Percentiles rank a stretch among this genome's conserved stretches.
These are phyloP conservation scores for Charina bottae DNA, from an alignment of 2,113 vertebrate species.

Conservation along the genomic window DNA sequence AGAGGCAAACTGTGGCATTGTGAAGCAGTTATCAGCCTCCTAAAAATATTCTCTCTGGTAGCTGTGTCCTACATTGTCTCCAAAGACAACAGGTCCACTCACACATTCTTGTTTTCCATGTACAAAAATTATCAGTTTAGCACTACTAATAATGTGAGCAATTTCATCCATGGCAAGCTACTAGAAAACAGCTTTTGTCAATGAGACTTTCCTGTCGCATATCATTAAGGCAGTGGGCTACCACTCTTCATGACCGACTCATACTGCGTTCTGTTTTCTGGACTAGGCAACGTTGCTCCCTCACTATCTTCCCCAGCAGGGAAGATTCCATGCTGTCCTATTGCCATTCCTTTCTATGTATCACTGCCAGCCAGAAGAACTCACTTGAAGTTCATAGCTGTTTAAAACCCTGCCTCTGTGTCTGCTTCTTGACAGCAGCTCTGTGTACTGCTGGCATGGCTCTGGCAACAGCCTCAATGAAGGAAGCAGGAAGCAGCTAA, in stretches of 20 bases:
- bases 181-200: background rate
- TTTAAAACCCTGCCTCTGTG: background rate
- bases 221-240: background rate
- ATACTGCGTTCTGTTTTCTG: background rate
- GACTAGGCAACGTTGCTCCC: background rate
- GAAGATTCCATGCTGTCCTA: background rate
- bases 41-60: background rate
- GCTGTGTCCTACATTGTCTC: background rate
- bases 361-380: background rate
- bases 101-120: background rate
- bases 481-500: background rate
- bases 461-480: background rate
- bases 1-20: background rate
- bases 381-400: background rate
- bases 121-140: background rate
- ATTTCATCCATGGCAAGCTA: background rate
- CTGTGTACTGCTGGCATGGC: background rate
- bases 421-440: background rate
- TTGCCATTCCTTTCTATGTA: background rate
- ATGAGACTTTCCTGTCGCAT: background rate
- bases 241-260: background rate
- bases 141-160: background rate
- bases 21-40: background rate
- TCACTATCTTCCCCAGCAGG: background rate
- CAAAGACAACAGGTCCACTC: background rate